These are phyloP conservation scores for Lasioglossum albipes DNA, from an alignment of 1,140 invertebrate genomes.

Conservation along the genomic window DNA sequence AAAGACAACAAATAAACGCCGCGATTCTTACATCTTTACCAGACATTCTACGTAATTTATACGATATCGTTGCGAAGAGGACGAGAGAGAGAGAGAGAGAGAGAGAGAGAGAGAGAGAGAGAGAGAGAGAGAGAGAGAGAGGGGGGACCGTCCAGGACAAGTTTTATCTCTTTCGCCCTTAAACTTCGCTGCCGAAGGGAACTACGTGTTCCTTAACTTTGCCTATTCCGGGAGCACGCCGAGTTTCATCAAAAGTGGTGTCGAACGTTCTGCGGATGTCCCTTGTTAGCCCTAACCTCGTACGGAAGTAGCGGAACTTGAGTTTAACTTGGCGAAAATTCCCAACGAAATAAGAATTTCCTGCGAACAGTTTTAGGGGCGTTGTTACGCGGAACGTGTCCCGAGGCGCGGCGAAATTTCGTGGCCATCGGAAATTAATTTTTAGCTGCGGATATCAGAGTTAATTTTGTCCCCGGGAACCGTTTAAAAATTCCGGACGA, in stretches of 20 bases:
- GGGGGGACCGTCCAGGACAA: not conserved
- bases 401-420: not conserved
- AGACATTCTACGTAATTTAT: not conserved
- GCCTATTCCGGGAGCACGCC: not conserved
- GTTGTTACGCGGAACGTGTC: not conserved
- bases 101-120: too few species aligned
- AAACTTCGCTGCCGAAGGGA: not conserved
- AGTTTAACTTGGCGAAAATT: not conserved
- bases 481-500: too few species aligned
- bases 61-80: not conserved
- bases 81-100: not conserved
- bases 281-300: conserved; percentile 1
- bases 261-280: not conserved
- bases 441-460: too few species aligned
- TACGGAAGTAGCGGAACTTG: not conserved
- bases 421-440: too few species aligned
- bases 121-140: too few species aligned
- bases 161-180: conserved; percentile 1
- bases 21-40: not conserved
- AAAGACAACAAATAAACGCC: not conserved
- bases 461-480: too few species aligned
- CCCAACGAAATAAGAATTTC: not conserved
- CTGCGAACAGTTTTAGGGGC: not conserved
- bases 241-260: conserved; percentile 12
- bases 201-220: conserved; percentile 15